These are phyloP conservation scores for Lepeophtheirus salmonis DNA, from an alignment of 1,140 invertebrate species.

Conservation along the genomic window DNA sequence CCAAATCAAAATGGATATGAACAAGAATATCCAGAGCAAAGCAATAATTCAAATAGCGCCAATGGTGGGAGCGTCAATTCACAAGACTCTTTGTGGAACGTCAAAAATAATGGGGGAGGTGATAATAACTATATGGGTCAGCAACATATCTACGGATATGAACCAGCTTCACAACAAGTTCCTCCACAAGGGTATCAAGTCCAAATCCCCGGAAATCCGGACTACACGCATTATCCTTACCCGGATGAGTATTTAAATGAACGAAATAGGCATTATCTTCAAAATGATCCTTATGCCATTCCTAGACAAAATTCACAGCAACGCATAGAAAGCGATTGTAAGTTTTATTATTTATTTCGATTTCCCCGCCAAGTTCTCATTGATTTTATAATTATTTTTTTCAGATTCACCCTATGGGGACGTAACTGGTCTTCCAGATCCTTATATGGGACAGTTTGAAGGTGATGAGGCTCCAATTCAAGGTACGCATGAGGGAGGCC, in stretches of 20 bases:
- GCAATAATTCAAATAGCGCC: slow-evolving; percentile 56
- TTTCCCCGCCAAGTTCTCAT: slow-evolving; percentile 8
- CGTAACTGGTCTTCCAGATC: slow-evolving; percentile 67
- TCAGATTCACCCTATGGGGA: slow-evolving; percentile 78
- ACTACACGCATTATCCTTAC: slow-evolving; percentile 59
- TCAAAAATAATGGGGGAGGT: slow-evolving; percentile 35
- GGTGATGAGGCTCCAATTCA: slow-evolving; percentile 17
- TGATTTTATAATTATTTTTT: slow-evolving; percentile 18
- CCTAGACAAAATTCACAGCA: not conserved
- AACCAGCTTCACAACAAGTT: slow-evolving; percentile 19
- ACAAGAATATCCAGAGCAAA: slow-evolving; percentile 69
- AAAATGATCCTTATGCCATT: slow-evolving; percentile 53
- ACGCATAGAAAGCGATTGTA: slow-evolving; percentile 1
- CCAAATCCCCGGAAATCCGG: slow-evolving; percentile 40
- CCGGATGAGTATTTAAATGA: slow-evolving; percentile 26
- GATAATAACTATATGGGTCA: slow-evolving; percentile 1
- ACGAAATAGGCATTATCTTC: slow-evolving; percentile 29
- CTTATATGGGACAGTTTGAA: slow-evolving; percentile 47
- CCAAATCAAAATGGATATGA: slow-evolving; percentile 22
- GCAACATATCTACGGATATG: slow-evolving; percentile 17
- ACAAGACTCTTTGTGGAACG: slow-evolving; percentile 82
- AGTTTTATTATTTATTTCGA: too few species aligned
- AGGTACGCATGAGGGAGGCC: too few species aligned
- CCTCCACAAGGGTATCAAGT: slow-evolving; percentile 19
- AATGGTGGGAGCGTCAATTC: slow-evolving; percentile 80